Base-by-base conservation (phyloP, 1,140 invertebrate genomes). In the Cydia strobilella region DNA sequence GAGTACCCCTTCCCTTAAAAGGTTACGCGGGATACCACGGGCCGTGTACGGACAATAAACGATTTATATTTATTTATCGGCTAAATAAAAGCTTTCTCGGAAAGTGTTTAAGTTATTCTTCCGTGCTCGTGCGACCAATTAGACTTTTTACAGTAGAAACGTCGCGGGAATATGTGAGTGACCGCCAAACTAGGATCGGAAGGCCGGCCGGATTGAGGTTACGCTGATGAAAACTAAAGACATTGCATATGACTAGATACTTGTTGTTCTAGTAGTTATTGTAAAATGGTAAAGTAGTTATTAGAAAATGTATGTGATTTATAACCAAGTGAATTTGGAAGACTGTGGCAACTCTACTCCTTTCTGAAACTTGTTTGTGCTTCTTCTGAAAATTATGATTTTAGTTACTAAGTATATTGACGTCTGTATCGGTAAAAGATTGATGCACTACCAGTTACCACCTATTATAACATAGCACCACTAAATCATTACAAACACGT, bases 21-120 rank as follows among this genome's bases (percentile, higher is more conserved):
- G 89, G 89, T 35, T 86, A 87, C 82, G 84, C 87, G 80, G 83
- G 89, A 90, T 90, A 88, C 89, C 88, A 75, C 77, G 81, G 84
- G 81, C 85, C 87, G 87, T 89, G 86, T 86, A 79, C 83, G 73
- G 79, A 82, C 81, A 84, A 83, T 84, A 89, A 82, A 87, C 84
- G 80, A 84, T 86, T 81, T 80, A 79, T 83, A 83, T 81, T 83
- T 81, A 83, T 83, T 81, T 81, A 78, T 80, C 76, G 73, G 80
- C 80, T 82, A 87, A 84, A 86, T 84, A 82, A 86, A 85, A 86
- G 84, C 66, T 77, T 62, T 42, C 66, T 81, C 42, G 75, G 51
- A 76, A 76, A 75, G 74, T 81, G 73, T 15, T 45, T 69, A 62
- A 75, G 65, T 71, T 71, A 75, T 69, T 75, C 48, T 75, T 69